Evolutionary conservation across 1,140 invertebrate species (phyloP), one percentile per base, ranked within the genome.

Genomic region (Ruditapes philippinarum): DNA sequence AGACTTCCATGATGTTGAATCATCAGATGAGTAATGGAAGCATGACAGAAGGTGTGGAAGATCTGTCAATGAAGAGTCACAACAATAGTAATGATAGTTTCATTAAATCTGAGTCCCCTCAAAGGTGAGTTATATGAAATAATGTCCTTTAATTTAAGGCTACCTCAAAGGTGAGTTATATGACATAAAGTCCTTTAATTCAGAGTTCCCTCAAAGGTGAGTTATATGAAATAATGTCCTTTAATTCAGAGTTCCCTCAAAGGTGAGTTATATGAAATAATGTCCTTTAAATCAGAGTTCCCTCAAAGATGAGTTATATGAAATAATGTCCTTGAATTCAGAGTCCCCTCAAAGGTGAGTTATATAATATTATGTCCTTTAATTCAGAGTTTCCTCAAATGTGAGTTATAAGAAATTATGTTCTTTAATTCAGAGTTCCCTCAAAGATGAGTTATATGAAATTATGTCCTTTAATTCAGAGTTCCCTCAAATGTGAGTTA

Each of bases 1-100:
- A 97, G 91, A 97, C 96, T 91, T 97, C 97, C 91, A 96, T 97
- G 95, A 96, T 97, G 90, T 96, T 97, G 94, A 95, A 97, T 78
- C 93, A 93, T 45, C 91, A 94, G 70, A 73, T 92, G 65, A 79
- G 60, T 36, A 91, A 91, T 90, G 90, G 92, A 22, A 73, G 76
- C 0, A 78, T 90, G 17, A 91, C 91, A 38, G 92, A 95, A 60
- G 94, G 95, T 62, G 95, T 93, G 2, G 94, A 95, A 89, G 95
- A 95, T 86, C 88, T 95, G 36, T 95, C 95, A 3, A 94, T 95
- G 93, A 95, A 95, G 70, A 92, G 76, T 80, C 62, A 87, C 33
- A 89, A 90, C 60, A 89, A 86, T 38, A 89, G 87, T 82, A 91
- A 90, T 45, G 92, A 92, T 68, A 91, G 84, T 57, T 83, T 86